Evolutionary conservation across 30 jellyfish, hydroid and myxozoan genomes (phyloP), one percentile per base, ranked within the genome.

Genomic region (Rhopilema esculentum): DNA sequence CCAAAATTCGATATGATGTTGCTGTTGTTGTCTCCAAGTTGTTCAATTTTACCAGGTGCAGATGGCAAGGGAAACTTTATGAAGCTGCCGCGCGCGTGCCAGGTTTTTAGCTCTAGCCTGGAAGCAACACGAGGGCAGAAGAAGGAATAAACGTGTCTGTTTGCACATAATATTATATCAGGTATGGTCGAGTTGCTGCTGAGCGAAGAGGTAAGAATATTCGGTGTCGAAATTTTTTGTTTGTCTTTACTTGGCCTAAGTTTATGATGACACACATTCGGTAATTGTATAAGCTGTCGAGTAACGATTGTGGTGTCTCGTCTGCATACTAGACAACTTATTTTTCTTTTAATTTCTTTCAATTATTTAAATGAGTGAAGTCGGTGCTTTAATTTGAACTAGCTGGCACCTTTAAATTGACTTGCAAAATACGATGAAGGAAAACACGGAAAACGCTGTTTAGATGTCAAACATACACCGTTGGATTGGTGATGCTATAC

Each of bases 171-270:
- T 40, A 40, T 2, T 16, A 17, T 4, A 1, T 30, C 27, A 72
- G 27, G 22, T 1, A 74, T 74, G 72, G 85, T 50, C 18, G 70
- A 74, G 49, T 33, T 74, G 48, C 49, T 48, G 16, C 51, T 74
- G 31, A 50, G 85, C 27, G 85, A 74, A 48, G 85, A 74, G 72
- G 72, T 48, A 74, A 31, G 29, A 21, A 21, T 74, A 22, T n/a
- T n/a, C n/a, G n/a, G n/a, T n/a, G n/a, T n/a, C 30, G 72, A 19
- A 74, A 4, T 32, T 17, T 12, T 40, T 1, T 4, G 8, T 72
- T 6, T n/a, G 12, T 40, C 9, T 40, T 40, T 40, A 12, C 12
- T 40, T 40, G 57, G 57, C 57, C 57, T 40, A 40, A 40, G 57
- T 40, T 40, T 40, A n/a, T n/a, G n/a, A n/a, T n/a, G n/a, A n/a